Percentiles rank a stretch among this genome's conserved stretches.
Conservation (phyloP, 1,140 invertebrate species). For the Drosophila elegans region DNA sequence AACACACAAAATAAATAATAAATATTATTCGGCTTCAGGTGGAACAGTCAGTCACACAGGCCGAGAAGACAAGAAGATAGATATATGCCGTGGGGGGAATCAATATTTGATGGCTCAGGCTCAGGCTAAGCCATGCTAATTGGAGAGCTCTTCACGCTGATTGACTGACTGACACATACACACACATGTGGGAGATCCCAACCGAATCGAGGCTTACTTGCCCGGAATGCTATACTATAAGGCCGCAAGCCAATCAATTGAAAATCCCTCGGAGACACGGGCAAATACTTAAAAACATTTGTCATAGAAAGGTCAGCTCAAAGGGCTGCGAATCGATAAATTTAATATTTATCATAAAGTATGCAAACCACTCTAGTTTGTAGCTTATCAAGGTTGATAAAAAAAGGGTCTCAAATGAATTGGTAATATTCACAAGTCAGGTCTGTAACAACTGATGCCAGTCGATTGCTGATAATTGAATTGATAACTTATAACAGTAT, state of each 20-base stretch:
- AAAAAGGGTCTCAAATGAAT: neutral
- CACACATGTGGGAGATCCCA: conserved; percentile 16
- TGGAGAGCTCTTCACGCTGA: conserved; percentile 44
- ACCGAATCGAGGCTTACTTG: conserved; percentile 29
- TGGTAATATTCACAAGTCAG: neutral
- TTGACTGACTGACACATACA: conserved; percentile 36
- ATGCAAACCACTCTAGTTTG: conserved; percentile 3
- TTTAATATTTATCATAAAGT: conserved; percentile 8
- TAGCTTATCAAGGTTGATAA: neutral
- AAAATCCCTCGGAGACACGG: conserved; percentile 20
- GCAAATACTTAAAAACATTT: conserved; percentile 27
- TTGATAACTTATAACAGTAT: neutral
- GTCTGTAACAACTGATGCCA: neutral
- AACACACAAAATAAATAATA: conserved; percentile 10
- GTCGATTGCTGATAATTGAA: too few relatives aligned
- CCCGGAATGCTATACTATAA: conserved; percentile 21
- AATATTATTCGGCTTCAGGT: conserved; percentile 9
- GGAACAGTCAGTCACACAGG: conserved; percentile 10
- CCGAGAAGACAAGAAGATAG: neutral
- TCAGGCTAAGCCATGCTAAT: conserved; percentile 35
- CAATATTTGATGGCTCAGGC: conserved; percentile 31
- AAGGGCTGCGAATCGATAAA: conserved; percentile 1
- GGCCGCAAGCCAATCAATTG: conserved; percentile 38
- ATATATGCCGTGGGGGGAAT: conserved; percentile 16
- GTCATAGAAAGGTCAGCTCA: conserved; percentile 9